Base-by-base conservation (phyloP, 2,797 vertebrate genomes). In the Botia kubotai region DNA sequence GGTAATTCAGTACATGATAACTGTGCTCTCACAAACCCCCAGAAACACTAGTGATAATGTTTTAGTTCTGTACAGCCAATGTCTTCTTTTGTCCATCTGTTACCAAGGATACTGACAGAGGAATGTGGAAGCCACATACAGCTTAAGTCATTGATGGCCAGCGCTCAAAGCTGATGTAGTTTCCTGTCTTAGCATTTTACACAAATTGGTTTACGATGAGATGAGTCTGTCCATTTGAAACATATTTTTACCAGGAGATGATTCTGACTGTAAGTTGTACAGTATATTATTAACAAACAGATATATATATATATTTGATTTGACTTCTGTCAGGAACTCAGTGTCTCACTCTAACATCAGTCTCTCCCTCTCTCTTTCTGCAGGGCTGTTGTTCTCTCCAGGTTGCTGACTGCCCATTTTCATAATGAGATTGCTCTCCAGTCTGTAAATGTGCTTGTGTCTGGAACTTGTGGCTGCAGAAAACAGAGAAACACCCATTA, bases 321-420 rank as follows among this genome's bases (percentile, higher is more conserved):
- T 16, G 71, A 6, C 39, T 71, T 65, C 33, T 52, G 3, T 65
- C 29, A 19, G 23, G 19, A 13, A 21, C 3, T 52, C 17, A 52
- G 53, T 23, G 29, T 53, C 26, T 67, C 50, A 50, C 58, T 29
- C 39, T 78, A 43, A 68, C 17, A 72, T 39, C 6, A 46, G n/a
- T 62, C 50, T 33, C 26, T 62, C 16, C n/a, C n/a, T 73, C 12
- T 17, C 26, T 83, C 46, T 85, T 29, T 33, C 43, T 70, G 76
- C 26, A 73, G 23, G 65, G 79, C 39, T 87, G 55, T 67, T 67
- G 48, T 39, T 77, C 77, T 73, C 80, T 80, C 71, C 52, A 60
- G 50, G 86, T 72, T 87, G 81, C 87, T 90, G 89, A 91, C 67
- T 76, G 73, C 58, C 72, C 77, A 71, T 80, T 85, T 87, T 83